Percentiles rank a stretch among this genome's conserved stretches.
Conservation (phyloP, 2,113 vertebrate genomes). For the Natator depressus region DNA sequence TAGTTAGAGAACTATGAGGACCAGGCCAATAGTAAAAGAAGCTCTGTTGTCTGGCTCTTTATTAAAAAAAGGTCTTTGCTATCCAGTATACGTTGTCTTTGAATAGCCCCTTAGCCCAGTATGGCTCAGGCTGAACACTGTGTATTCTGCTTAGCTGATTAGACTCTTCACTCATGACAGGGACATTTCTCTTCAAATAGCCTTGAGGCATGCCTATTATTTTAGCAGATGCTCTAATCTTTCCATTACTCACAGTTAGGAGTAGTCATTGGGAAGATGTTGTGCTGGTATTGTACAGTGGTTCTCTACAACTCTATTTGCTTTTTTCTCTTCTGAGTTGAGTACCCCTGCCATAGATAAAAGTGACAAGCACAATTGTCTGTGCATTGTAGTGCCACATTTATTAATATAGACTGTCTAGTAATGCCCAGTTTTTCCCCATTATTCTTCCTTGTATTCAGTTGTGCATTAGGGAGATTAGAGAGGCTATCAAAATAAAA, state of each 20-base stretch:
- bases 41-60: no score
- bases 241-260: neutral
- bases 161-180: neutral
- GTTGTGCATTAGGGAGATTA: no score
- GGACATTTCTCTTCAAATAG: neutral
- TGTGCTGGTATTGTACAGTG: no score
- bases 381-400: rapidly evolving
- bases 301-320: neutral
- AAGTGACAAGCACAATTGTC: no score
- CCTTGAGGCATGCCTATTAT: neutral
- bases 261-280: neutral
- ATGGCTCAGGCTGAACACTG: no score
- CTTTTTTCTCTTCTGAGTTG: neutral
- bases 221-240: neutral
- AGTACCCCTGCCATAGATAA: neutral
- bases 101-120: no score
- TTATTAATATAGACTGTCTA: neutral
- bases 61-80: no score
- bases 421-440: neutral
- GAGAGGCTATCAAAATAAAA: no score
- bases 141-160: no score
- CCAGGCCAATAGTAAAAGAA: neutral
- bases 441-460: no score
- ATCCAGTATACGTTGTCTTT: no score
- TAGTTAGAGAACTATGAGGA: neutral